phyloP scores from a whole-genome alignment of 2,113 vertebrate species.

The Myotis brandtii region DNA sequence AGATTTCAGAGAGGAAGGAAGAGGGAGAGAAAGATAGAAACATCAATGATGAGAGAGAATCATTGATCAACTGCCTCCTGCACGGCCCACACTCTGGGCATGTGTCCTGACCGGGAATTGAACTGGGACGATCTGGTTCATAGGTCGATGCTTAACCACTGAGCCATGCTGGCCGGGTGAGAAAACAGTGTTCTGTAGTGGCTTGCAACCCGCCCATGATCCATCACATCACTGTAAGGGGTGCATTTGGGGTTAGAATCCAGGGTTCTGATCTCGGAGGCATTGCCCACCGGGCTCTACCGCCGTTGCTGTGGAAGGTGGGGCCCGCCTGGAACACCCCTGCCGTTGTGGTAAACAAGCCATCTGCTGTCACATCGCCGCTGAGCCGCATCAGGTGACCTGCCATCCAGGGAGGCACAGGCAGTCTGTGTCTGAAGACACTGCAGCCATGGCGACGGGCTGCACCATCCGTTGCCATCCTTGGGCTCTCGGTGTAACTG shows the following conservation, averaged over 20 bases:
- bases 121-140: too few relatives aligned
- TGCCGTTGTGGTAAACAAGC: neutral
- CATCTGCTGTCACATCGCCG: neutral
- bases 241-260: neutral
- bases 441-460: neutral
- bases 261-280: neutral
- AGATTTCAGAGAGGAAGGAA: too few relatives aligned
- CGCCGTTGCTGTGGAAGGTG: neutral
- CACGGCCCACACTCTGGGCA: too few relatives aligned
- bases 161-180: too few relatives aligned
- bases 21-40: too few relatives aligned
- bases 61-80: too few relatives aligned
- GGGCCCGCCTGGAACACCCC: neutral
- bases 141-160: too few relatives aligned
- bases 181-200: neutral
- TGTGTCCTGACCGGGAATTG: too few relatives aligned
- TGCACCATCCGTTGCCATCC: neutral
- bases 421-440: neutral
- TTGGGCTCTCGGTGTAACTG: neutral
- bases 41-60: too few relatives aligned
- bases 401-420: neutral
- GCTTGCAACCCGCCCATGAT: neutral
- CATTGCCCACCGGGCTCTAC: fast-evolving
- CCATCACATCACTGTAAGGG: neutral
- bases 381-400: neutral